Base-by-base conservation (phyloP, 2,113 vertebrate genomes). In the Cacatua alba region DNA sequence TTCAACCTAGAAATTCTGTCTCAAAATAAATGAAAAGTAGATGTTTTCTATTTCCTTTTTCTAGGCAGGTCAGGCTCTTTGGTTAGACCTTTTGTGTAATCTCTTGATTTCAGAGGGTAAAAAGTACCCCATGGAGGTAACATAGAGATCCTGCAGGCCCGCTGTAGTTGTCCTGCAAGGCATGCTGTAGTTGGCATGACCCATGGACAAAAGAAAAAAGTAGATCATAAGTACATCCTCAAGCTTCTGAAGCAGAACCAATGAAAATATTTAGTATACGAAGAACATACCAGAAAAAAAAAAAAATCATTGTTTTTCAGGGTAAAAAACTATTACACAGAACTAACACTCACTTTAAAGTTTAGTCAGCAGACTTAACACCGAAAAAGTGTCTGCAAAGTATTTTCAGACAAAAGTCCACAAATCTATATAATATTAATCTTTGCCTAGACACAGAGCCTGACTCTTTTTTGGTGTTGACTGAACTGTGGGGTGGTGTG, bases 131-230 rank as follows among this genome's bases (percentile, higher is more conserved):
- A 0, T 15, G 14, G 17, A 49, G 8, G 9, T 75, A 29, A 68
- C 31, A 8, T 14, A n/a, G 33, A 55, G 48, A 64, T 46, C 33
- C 48, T 85, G 19, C 21, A 75, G 24, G 13, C 8, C 4, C 10
- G 23, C 17, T 81, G 25, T 57, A 57, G 31, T 14, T 57, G 55
- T 57, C 20, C 55, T 57, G 33, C 55, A 57, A 57, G 19, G 31
- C 4, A 6, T 31, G 10, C 17, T 84, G 11, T 20, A 59, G 37
- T 5, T 89, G 17, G 9, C 7, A 37, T 52, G 39, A 64, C 11
- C 16, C 11, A 63, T 0, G 0, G 0, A 16, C 7, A 68, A 49
- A 25, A 51, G 20, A 13, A 70, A 51, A 49, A 57, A 12, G 10
- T 37, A 59, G 21, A 46, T 71, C 18, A 5, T 29, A 57, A 71